A percentile compares a stretch with the other conserved stretches of the same genome.
phyloP scores from a whole-genome alignment of 2,113 vertebrate genomes.

The Crotophaga sulcirostris region DNA sequence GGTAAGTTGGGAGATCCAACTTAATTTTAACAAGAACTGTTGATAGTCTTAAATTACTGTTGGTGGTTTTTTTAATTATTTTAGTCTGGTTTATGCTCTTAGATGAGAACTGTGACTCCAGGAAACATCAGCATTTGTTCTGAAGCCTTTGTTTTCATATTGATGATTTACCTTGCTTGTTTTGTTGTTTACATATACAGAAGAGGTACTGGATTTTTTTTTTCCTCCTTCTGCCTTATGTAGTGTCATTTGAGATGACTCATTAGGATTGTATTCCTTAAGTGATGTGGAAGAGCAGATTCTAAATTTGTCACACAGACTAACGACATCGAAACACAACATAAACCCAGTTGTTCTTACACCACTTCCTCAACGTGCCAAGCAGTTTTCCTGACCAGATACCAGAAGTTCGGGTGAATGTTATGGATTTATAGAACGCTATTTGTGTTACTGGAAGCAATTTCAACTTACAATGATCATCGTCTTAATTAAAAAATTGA shows the following conservation, averaged over 20 bases:
- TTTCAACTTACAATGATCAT: neutral
- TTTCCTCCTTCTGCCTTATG: neutral
- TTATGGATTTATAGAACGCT: neutral
- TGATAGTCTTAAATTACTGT: neutral
- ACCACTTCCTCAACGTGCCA: neutral
- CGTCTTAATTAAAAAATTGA: neutral
- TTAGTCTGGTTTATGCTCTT: neutral
- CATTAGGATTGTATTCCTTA: slow-evolving; percentile 20
- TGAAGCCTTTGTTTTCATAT: neutral
- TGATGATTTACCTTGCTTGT: neutral
- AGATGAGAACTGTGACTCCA: neutral
- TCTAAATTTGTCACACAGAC: slow-evolving; percentile 40
- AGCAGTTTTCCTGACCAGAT: neutral
- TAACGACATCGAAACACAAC: slow-evolving; percentile 4
- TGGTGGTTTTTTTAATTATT: neutral
- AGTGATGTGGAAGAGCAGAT: slow-evolving; percentile 24
- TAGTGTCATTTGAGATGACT: slow-evolving; percentile 38
- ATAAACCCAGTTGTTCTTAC: neutral
- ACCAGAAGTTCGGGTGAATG: neutral
- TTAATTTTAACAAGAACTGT: neutral
- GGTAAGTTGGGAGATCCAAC: neutral
- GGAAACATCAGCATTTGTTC: neutral
- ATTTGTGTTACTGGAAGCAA: neutral
- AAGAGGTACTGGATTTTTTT: neutral
- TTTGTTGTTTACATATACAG: neutral